Evolutionary conservation across 2,888 invertebrate genomes (phyloP), one percentile per base, ranked within the genome.

Genomic region (Alitta virens): DNA sequence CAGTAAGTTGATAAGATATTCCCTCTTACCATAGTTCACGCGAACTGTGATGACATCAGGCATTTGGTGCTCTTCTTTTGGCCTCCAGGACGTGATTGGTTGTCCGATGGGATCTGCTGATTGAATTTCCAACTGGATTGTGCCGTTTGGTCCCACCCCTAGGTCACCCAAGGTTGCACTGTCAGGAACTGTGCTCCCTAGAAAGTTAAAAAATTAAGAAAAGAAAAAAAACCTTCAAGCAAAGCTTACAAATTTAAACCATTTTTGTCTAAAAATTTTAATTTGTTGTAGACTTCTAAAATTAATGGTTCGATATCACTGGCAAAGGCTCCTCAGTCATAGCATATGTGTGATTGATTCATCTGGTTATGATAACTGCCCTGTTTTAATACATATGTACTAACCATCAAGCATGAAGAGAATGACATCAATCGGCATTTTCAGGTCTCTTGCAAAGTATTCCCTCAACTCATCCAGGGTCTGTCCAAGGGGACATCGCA

Each of bases 31-130:
- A 70, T 74, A 70, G 63, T 73, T 73, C 14, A 82, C 77, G 16
- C 77, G 59, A 21, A 82, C 80, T 25, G 79, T 80, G 59, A 82
- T 78, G 50, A 81, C 79, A 63, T 81, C 81, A 46, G 80, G 80
- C 78, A 80, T 79, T 66, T 77, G 75, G 63, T 79, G 79, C 56
- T 78, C 77, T 60, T 78, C 75, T 58, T 74, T 67, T 2, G 76
- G 77, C 49, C 75, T 66, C 70, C 77, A 79, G 0, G 74, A 67
- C 65, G 76, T 78, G 64, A 81, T 74, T 42, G 81, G 81, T 12
- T 73, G 73, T 64, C 78, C 78, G 3, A 78, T 72, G 1, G 80
- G 81, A 61, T 81, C 80, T n/a, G 76, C 71, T 5, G 80, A 81
- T 68, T 76, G 75, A 67, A 81, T 68, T 61, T 81, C 80, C 43